Percentiles rank a stretch among this genome's conserved stretches.
These are phyloP conservation scores for Zaprionus vittiger DNA, from an alignment of 1,140 invertebrate genomes.

Conservation along the genomic window DNA sequence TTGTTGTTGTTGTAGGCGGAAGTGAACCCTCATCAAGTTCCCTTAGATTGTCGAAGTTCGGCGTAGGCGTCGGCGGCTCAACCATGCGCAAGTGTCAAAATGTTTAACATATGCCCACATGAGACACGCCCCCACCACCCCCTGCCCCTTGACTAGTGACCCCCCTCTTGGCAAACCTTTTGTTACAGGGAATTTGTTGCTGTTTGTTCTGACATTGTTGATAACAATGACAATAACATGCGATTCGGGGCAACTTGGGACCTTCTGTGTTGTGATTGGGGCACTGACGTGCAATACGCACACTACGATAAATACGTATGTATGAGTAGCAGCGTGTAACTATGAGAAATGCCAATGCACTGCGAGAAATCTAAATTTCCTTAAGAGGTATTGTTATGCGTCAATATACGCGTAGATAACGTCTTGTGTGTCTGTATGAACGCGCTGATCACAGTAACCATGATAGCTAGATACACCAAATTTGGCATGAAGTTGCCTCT, in stretches of 20 bases:
- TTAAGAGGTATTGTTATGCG: no score
- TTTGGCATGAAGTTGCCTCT: neutral
- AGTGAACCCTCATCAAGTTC: slow-evolving; percentile 69
- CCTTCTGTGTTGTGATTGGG: slow-evolving; percentile 52
- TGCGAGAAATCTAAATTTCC: no score
- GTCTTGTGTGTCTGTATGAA: neutral
- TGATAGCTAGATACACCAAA: neutral
- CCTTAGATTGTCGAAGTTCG: slow-evolving; percentile 70
- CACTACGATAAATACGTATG: neutral
- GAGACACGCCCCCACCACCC: slow-evolving; percentile 38
- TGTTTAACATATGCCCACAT: slow-evolving; percentile 78
- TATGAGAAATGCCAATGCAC: no score
- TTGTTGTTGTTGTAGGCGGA: slow-evolving; percentile 33
- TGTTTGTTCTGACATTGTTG: slow-evolving; percentile 67
- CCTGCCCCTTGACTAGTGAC: neutral
- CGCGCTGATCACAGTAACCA: neutral
- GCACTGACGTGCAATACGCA: neutral
- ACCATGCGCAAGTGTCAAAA: slow-evolving; percentile 76
- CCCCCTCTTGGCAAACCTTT: slow-evolving; percentile 18
- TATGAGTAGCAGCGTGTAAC: no score
- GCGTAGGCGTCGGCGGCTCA: slow-evolving; percentile 46
- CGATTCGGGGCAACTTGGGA: slow-evolving; percentile 8
- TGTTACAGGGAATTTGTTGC: slow-evolving; percentile 42
- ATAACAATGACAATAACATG: slow-evolving; percentile 79
- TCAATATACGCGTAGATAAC: no score